Evolutionary conservation across 2,888 invertebrate genomes (phyloP).

Genomic region (Heteromyza rotundicornis): DNA sequence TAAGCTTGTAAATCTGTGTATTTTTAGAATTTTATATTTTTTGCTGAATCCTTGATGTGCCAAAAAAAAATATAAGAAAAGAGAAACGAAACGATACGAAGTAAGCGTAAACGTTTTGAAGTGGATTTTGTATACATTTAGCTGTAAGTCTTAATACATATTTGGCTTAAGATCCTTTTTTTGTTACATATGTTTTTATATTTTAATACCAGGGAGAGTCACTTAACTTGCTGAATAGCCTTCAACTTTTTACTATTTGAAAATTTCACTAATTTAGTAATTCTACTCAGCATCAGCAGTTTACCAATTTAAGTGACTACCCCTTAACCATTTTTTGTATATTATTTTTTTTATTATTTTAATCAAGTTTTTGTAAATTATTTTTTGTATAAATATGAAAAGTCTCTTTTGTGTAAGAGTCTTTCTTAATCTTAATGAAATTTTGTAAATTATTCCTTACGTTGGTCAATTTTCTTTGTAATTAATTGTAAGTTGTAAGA

Average conservation of each 20-base stretch:
- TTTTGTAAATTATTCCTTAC: constrained; percentile 22
- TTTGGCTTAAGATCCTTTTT: constrained; percentile 28
- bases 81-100: constrained; percentile 14
- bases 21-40: constrained; percentile 24
- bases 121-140: constrained; percentile 20
- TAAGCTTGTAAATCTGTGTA: not conserved
- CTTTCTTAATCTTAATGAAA: constrained; percentile 28
- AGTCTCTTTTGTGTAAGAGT: constrained; percentile 24
- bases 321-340: too few species aligned
- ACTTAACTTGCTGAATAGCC: too few species aligned
- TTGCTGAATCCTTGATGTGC: constrained; percentile 49
- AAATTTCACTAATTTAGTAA: too few species aligned
- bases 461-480: constrained; percentile 29
- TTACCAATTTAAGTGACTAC: too few species aligned
- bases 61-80: constrained; percentile 38
- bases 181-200: constrained; percentile 37
- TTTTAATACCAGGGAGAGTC: too few species aligned
- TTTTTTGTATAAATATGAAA: constrained; percentile 11
- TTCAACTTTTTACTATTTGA: too few species aligned
- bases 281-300: too few species aligned
- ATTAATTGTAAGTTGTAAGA: too few species aligned
- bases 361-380: not conserved
- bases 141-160: constrained; percentile 36
- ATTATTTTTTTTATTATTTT: not conserved
- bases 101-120: too few species aligned